Base-by-base conservation (phyloP, 2,797 vertebrate species). In the Antennarius maculatus region DNA sequence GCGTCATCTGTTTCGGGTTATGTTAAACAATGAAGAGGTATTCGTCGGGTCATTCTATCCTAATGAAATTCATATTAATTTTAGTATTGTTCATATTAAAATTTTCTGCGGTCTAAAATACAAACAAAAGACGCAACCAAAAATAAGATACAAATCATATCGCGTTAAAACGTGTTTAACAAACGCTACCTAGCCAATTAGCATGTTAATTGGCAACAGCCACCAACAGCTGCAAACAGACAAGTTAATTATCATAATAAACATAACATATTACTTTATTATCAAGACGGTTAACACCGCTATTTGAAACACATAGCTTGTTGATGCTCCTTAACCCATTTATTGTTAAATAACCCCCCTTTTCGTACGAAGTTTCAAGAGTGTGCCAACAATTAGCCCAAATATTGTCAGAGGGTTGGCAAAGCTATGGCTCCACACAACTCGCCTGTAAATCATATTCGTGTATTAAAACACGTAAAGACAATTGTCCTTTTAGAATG, bases 131-230 rank as follows among this genome's bases (percentile, higher is more conserved):
- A 0, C 8, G 23, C 0, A 28, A 34, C 10, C 1, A 13, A 7
- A 34, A 34, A 39, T 12, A 13, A 17, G 28, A 5, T 6, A 27
- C 1, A 54, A 0, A 6, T 14, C 2, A 27, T 1, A 1, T 67
- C 5, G 10, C 16, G 15, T 5, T 16, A 29, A 48, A 9, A 8
- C 9, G 14, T 3, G 54, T n/a, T 43, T 1, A 41, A 31, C 47
- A 53, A 54, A 56, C 34, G 16, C 61, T 53, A 49, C 12, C 18
- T 17, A 2, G 37, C 42, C 45, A 90, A 87, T 89, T 80, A 88
- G 61, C 63, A 54, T 54, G 69, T 81, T 89, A 86, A 92, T 89
- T 91, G 86, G 77, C 65, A 70, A 49, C 87, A 86, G 76, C 72
- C 65, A 27, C 34, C 7, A 50, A 45, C 10, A 7, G 52, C n/a